Base-by-base conservation (phyloP, 2,888 invertebrate genomes). In the Prosapia bicincta region DNA sequence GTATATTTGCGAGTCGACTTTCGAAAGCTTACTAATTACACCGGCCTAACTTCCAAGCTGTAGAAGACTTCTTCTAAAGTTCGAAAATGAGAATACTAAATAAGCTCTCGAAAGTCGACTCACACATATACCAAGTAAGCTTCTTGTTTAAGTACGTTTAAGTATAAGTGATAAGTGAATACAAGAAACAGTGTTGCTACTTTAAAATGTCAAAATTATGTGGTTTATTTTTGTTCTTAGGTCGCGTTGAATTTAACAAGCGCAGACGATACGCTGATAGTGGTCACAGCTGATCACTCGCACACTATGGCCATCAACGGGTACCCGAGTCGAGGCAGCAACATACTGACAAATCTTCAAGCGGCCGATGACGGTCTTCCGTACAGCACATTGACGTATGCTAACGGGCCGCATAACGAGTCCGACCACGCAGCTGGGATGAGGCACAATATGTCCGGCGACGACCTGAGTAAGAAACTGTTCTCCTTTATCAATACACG, bases 261-360 rank as follows among this genome's bases (percentile, higher is more conserved):
- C 74, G 85, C 79, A 38, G 76, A 80, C 0, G 80, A 81, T 38
- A 82, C 82, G 0, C 84, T 96, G 1, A 90, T 95, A 26, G 89
- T 96, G 0, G 94, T 93, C 13, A 93, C 90, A 0, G 87, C 94
- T 0, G 94, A 94, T 84, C 94, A 94, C 82, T 90, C 92, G 0
- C 94, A 94, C 81, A 92, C 92, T 0, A 90, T 94, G 90, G 90
- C 90, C 0, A 88, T 93, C 28, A 89, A 90, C 71, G 95, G 95
- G 0, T 95, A 95, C 81, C 90, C 93, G 0, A 85, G 87, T 69
- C 86, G 94, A 75, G 90, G 90, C 66, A 86, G 86, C 69, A 85
- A 89, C 78, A 88, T 91, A 66, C 85, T 91, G 23, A 89, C 89
- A 79, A 73, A 65, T n/a, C 70, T 76, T 6, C 66, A 73, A 66